Evolutionary conservation across 1,140 invertebrate genomes (phyloP).

Genomic region (Bombus difficillimus): DNA sequence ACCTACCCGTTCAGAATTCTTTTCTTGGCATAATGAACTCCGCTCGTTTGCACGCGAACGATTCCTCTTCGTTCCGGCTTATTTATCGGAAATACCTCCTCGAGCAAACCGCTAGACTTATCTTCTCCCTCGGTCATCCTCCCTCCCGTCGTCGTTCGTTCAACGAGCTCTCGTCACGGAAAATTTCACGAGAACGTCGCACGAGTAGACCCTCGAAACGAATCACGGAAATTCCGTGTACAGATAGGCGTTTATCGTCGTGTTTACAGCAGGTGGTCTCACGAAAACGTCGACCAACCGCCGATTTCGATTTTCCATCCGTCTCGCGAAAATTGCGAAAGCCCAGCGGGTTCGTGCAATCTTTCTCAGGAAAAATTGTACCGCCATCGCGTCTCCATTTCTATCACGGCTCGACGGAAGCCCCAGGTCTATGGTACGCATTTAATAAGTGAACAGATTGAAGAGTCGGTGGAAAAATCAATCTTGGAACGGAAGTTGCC

Average conservation of each 20-base stretch:
- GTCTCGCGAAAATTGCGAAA: neutral
- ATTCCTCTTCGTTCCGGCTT: conserved; percentile 18
- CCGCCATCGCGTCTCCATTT: neutral
- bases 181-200: neutral
- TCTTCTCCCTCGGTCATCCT: neutral
- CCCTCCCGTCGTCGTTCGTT: neutral
- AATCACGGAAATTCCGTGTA: neutral
- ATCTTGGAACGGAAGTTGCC: conserved; percentile 8
- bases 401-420: neutral
- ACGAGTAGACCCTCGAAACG: neutral
- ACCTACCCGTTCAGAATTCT: conserved; percentile 29
- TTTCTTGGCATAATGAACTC: conserved; percentile 43
- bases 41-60: conserved; percentile 51
- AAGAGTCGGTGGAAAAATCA: conserved; percentile 11
- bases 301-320: conserved; percentile 1
- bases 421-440: neutral
- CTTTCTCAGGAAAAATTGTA: neutral
- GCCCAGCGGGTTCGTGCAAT: neutral
- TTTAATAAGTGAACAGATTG: conserved; percentile 1
- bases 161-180: neutral
- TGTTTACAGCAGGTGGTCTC: neutral
- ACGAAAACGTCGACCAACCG: neutral
- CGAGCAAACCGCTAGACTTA: neutral
- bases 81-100: conserved; percentile 48
- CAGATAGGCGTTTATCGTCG: neutral